Evolutionary conservation across 2,888 invertebrate genomes (phyloP).

Genomic region (Drosophila emarginata): DNA sequence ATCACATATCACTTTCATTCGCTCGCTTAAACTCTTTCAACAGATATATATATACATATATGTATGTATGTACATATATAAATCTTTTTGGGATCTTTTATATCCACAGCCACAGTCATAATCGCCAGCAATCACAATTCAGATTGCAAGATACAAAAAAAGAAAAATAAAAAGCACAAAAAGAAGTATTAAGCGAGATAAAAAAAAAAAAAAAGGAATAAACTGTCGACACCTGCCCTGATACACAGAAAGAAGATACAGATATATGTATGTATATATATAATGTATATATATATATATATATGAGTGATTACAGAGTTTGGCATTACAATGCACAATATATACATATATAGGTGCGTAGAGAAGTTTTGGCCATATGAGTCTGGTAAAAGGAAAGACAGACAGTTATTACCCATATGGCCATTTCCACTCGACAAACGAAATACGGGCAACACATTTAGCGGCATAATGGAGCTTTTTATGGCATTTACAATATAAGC

Average conservation of each 20-base stretch:
- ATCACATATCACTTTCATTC: not conserved
- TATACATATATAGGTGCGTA: slow-evolving; percentile 24
- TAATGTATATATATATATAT: not conserved
- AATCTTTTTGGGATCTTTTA: slow-evolving; percentile 5
- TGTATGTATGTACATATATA: not conserved
- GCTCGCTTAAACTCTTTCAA: not conserved
- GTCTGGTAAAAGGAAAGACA: not conserved
- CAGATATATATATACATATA: not conserved
- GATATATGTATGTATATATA: not conserved
- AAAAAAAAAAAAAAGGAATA: slow-evolving; percentile 15
- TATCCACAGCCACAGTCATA: slow-evolving; percentile 21
- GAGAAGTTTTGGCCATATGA: not conserved
- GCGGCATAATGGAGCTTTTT: slow-evolving; percentile 37
- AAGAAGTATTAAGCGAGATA: slow-evolving; percentile 27
- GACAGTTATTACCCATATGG: slow-evolving; percentile 43
- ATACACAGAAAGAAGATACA: not conserved
- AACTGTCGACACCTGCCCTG: slow-evolving; percentile 43
- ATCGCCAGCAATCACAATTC: slow-evolving; percentile 40
- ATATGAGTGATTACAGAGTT: slow-evolving; percentile 39
- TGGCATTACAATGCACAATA: slow-evolving; percentile 41
- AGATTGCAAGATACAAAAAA: slow-evolving; percentile 39
- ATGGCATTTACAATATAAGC: slow-evolving; percentile 43
- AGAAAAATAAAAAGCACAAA: slow-evolving; percentile 19
- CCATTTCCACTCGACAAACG: slow-evolving; percentile 27
- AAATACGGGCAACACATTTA: slow-evolving; percentile 36